Evolutionary conservation across 2,888 invertebrate species (phyloP).

Genomic region (Campoplex capitator): DNA sequence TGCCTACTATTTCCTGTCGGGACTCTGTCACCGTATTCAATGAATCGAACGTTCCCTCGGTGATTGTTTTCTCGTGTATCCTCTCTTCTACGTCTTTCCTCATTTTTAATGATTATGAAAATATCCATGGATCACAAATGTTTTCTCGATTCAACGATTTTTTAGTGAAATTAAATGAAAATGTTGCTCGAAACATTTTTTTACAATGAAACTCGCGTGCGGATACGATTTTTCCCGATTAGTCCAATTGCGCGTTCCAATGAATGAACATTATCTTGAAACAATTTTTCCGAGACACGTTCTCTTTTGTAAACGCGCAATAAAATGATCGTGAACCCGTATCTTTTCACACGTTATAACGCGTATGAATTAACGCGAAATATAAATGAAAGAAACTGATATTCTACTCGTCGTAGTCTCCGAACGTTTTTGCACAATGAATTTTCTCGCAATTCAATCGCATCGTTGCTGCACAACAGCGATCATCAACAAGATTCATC

Average conservation of each 20-base stretch:
- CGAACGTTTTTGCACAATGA: neutral
- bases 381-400: neutral
- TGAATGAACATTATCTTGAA: conserved; percentile 9
- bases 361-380: neutral
- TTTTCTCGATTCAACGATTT: neutral
- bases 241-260: neutral
- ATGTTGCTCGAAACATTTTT: neutral
- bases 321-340: neutral
- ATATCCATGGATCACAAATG: neutral
- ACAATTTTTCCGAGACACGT: neutral
- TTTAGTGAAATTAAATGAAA: neutral
- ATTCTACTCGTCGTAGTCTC: neutral
- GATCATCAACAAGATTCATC: neutral
- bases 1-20: conserved; percentile 64
- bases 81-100: neutral
- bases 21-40: conserved; percentile 11
- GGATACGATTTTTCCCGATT: neutral
- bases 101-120: neutral
- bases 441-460: neutral
- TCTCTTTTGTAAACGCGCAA: neutral
- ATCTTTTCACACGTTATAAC: conserved; percentile 13
- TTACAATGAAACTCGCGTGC: neutral
- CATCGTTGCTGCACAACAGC: neutral
- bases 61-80: conserved; percentile 51
- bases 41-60: conserved; percentile 42